Evolutionary conservation across 2,797 vertebrate genomes (phyloP).

Genomic region (Lophius americanus): DNA sequence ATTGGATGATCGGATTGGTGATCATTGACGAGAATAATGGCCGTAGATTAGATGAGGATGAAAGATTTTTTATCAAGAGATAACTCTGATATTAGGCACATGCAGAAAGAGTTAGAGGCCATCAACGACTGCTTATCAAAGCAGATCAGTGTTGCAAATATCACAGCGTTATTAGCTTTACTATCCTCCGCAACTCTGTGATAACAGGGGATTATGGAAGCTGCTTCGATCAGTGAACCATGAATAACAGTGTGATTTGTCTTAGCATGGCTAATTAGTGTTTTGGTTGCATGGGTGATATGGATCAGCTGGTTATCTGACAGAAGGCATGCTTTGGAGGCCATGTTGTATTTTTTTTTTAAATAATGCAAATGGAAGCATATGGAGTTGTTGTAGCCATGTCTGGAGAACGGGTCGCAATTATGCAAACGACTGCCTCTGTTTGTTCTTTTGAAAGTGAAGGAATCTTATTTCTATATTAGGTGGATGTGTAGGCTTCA

Average conservation of each 20-base stretch:
- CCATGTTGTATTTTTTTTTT: neutral
- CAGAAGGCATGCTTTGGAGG: constrained; percentile 36
- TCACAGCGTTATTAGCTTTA: constrained; percentile 69
- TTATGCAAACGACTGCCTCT: too few relatives aligned
- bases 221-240: constrained; percentile 68
- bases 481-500: neutral
- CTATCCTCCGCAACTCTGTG: constrained; percentile 62
- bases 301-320: constrained; percentile 63
- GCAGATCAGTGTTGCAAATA: constrained; percentile 75
- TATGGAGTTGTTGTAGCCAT: neutral
- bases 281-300: constrained; percentile 59
- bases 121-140: constrained; percentile 51
- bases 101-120: constrained; percentile 60
- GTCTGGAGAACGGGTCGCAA: too few relatives aligned
- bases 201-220: constrained; percentile 70
- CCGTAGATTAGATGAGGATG: neutral
- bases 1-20: constrained; percentile 76
- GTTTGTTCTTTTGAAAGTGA: too few relatives aligned
- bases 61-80: constrained; percentile 70
- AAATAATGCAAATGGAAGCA: constrained; percentile 13
- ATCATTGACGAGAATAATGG: constrained; percentile 40
- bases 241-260: constrained; percentile 57
- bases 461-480: too few relatives aligned
- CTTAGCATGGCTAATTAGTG: constrained; percentile 67
- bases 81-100: constrained; percentile 71